phyloP scores from a whole-genome alignment of 2,888 invertebrate genomes.

The Microctonus brassicae region DNA sequence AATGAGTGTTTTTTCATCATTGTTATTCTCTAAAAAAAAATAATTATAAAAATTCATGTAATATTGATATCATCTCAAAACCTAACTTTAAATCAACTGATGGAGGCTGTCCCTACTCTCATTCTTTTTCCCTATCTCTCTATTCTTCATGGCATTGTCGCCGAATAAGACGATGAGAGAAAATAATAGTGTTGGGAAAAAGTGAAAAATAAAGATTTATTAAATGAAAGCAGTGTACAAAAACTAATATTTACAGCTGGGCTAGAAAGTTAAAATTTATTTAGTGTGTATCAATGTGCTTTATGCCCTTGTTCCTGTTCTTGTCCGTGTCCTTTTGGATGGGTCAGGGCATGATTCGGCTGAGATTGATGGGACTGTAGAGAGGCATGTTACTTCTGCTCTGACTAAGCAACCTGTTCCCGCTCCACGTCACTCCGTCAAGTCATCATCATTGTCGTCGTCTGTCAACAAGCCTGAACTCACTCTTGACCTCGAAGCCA shows the following conservation, averaged over 20 bases:
- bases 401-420: slow-evolving; percentile 67
- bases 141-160: slow-evolving; percentile 8
- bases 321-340: slow-evolving; percentile 69
- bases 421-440: slow-evolving; percentile 63
- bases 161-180: slow-evolving; percentile 14
- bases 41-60: slow-evolving; percentile 63
- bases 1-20: slow-evolving; percentile 54
- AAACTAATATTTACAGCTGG: slow-evolving; percentile 51
- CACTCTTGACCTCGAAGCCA: slow-evolving; percentile 60
- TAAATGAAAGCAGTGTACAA: slow-evolving; percentile 6
- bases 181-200: slow-evolving; percentile 16
- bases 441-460: slow-evolving; percentile 47
- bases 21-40: slow-evolving; percentile 55
- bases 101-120: slow-evolving; percentile 5
- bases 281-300: slow-evolving; percentile 70
- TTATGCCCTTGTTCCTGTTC: slow-evolving; percentile 70
- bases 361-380: slow-evolving; percentile 69
- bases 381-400: slow-evolving; percentile 69
- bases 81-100: slow-evolving; percentile 37
- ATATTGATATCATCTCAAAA: slow-evolving; percentile 64
- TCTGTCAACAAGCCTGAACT: slow-evolving; percentile 56
- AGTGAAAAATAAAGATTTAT: slow-evolving; percentile 21
- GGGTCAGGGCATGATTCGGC: slow-evolving; percentile 70
- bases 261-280: slow-evolving; percentile 59
- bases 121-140: slow-evolving; percentile 16